Evolutionary conservation across 2,113 vertebrate genomes (phyloP).

Genomic region (Muntiacus reevesi): DNA sequence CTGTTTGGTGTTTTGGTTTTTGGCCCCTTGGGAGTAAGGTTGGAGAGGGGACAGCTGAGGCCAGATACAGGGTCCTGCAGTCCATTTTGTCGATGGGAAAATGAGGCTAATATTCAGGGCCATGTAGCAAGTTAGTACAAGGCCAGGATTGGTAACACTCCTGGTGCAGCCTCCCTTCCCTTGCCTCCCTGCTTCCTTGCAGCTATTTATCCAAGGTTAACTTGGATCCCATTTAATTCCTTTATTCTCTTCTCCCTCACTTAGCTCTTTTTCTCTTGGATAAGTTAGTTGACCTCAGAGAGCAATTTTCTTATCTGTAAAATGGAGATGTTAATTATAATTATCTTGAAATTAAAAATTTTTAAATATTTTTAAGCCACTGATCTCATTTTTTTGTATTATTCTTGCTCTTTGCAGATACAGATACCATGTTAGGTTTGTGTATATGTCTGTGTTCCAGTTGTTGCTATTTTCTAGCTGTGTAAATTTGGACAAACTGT

Average conservation of each 20-base stretch:
- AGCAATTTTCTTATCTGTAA: constrained; percentile 10
- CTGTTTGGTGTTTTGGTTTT: not conserved
- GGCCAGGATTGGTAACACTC: not conserved
- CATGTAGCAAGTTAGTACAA: not conserved
- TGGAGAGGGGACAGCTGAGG: not conserved
- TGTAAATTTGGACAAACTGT: not conserved
- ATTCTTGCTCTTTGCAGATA: not conserved
- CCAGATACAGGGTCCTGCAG: not conserved
- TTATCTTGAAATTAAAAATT: not conserved
- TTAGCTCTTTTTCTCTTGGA: not conserved
- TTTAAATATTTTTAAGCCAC: not conserved
- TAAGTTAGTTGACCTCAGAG: not conserved
- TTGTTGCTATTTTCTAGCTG: constrained; percentile 7
- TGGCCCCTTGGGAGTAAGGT: not conserved
- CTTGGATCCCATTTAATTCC: not conserved
- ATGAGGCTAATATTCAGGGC: not conserved
- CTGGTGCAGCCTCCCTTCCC: not conserved
- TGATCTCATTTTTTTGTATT: not conserved
- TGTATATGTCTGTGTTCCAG: not conserved
- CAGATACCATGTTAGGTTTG: not conserved
- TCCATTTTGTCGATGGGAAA: not conserved
- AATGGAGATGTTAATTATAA: not conserved
- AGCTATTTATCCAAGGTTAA: constrained; percentile 2
- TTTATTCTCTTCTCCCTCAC: not conserved
- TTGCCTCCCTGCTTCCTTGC: not conserved